phyloP scores from a whole-genome alignment of 2,888 invertebrate genomes.

The Andrena minutula region DNA sequence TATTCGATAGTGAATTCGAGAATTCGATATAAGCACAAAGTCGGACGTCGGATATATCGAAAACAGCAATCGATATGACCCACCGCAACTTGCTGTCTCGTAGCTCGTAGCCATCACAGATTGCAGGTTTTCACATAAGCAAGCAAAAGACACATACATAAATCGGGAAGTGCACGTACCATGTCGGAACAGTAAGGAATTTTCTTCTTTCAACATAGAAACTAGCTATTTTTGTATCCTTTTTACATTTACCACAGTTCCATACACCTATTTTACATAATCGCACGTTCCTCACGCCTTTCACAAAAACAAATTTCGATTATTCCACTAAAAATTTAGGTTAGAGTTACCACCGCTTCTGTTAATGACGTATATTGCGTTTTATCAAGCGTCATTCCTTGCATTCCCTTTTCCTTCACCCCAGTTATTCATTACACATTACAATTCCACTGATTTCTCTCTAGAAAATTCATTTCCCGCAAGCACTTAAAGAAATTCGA shows the following conservation, averaged over 20 bases:
- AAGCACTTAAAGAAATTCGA: not conserved
- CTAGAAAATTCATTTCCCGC: not conserved
- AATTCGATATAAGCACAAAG: not conserved
- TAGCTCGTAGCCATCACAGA: slow-evolving; percentile 16
- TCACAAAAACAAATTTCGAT: not conserved
- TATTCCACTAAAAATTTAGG: slow-evolving; percentile 60
- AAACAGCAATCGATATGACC: slow-evolving; percentile 36
- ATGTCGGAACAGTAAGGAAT: slow-evolving; percentile 82
- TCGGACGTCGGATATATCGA: slow-evolving; percentile 36
- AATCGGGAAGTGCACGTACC: slow-evolving; percentile 58
- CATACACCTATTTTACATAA: not conserved
- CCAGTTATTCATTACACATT: not conserved
- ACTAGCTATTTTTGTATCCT: not conserved
- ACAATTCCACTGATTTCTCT: too few species aligned
- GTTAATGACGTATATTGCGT: slow-evolving; percentile 74
- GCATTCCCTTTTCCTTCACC: not conserved
- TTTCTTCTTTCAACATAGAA: slow-evolving; percentile 34
- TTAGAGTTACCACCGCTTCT: slow-evolving; percentile 71
- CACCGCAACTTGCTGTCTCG: slow-evolving; percentile 20
- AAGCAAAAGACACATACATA: not conserved
- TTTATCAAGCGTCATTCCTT: slow-evolving; percentile 7
- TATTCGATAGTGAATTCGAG: slow-evolving; percentile 6
- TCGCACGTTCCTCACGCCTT: not conserved
- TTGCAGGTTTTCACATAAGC: slow-evolving; percentile 44
- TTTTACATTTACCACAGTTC: not conserved